Conservation (phyloP, 2,888 invertebrate species). For the Sminthurides aquaticus region DNA sequence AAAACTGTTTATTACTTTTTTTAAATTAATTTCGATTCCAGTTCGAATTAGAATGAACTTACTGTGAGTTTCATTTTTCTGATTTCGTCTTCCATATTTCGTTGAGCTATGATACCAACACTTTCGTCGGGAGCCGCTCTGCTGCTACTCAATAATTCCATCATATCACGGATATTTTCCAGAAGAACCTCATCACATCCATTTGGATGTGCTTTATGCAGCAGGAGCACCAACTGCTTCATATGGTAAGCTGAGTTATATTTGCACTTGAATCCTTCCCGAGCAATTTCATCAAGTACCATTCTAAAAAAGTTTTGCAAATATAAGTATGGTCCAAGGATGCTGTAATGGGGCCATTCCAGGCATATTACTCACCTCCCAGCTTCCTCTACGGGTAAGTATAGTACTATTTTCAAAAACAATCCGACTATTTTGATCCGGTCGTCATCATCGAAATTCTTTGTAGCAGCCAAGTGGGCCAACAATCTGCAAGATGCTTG, state of each 20-base stretch:
- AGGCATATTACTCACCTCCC: constrained; percentile 17
- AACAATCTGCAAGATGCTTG: constrained; percentile 6
- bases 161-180: constrained; percentile 20
- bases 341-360: background rate
- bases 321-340: background rate
- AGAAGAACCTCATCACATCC: constrained; percentile 22
- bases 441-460: constrained; percentile 19
- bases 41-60: too few species aligned
- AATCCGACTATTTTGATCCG: constrained; percentile 12
- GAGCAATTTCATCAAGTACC: constrained; percentile 19
- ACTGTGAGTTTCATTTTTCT: constrained; percentile 15
- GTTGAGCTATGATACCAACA: constrained; percentile 1
- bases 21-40: too few species aligned
- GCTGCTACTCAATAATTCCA: constrained; percentile 6
- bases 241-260: constrained; percentile 15
- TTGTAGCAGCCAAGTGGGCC: constrained; percentile 2
- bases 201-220: constrained; percentile 22
- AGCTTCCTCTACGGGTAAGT: constrained; percentile 18
- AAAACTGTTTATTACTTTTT: too few species aligned
- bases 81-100: constrained; percentile 17
- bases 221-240: constrained; percentile 10
- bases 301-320: constrained; percentile 8
- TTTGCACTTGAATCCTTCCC: constrained; percentile 19
- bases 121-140: constrained; percentile 5
- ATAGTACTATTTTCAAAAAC: constrained; percentile 18